Percentiles rank a stretch among this genome's conserved stretches.
Conservation (phyloP, 2,113 vertebrate species). For the Pimephales promelas region DNA sequence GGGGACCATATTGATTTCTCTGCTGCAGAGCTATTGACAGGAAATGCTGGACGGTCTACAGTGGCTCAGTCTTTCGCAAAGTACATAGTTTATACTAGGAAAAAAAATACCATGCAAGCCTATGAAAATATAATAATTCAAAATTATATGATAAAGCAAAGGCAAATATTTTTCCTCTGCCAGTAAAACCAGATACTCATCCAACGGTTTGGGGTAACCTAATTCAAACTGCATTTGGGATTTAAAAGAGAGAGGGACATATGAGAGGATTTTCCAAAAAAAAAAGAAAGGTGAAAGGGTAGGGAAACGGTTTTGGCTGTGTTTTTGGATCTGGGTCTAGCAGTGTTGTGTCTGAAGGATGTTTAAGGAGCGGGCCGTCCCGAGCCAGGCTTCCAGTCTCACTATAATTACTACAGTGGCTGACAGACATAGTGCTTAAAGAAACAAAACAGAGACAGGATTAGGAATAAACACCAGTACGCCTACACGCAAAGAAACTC, state of each 20-base stretch:
- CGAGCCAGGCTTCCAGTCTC: constrained; percentile 74
- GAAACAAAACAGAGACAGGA: constrained; percentile 79
- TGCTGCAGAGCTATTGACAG: constrained; percentile 49
- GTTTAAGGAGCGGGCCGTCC: constrained; percentile 77
- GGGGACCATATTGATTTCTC: constrained; percentile 41
- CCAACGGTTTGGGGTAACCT: constrained; percentile 14
- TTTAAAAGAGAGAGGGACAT: constrained; percentile 6
- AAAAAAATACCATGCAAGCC: not conserved
- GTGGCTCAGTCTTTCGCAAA: constrained; percentile 28
- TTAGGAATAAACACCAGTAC: constrained; percentile 75
- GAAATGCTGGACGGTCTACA: constrained; percentile 27
- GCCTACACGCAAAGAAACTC: constrained; percentile 55
- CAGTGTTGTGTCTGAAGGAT: constrained; percentile 72
- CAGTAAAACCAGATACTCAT: constrained; percentile 10
- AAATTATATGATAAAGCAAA: constrained; percentile 37
- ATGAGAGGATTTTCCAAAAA: constrained; percentile 18
- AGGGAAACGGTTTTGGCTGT: constrained; percentile 70
- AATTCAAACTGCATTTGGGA: constrained; percentile 29
- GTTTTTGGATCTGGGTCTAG: constrained; percentile 71
- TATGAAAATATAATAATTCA: constrained; percentile 30
- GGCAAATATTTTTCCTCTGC: constrained; percentile 36
- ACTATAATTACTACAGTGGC: constrained; percentile 79
- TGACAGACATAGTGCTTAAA: constrained; percentile 81
- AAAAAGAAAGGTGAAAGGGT: constrained; percentile 47
- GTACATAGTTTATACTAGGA: constrained; percentile 24